Evolutionary conservation across 2,113 vertebrate genomes (phyloP).

Genomic region (Hydrochoerus hydrochaeris): DNA sequence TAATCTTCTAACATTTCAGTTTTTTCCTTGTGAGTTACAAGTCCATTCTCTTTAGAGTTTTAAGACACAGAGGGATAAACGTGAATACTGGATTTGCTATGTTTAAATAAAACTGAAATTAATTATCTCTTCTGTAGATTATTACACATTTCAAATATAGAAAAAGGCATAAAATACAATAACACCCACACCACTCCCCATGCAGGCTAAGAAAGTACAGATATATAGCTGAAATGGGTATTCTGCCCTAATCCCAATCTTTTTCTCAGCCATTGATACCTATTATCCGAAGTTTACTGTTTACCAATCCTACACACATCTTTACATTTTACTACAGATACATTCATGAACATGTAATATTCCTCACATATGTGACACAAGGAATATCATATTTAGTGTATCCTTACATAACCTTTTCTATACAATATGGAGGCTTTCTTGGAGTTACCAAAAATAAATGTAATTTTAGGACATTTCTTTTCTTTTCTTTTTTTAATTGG

Average conservation of each 20-base stretch:
- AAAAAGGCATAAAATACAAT: not conserved
- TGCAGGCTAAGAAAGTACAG: not conserved
- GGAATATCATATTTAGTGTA: not conserved
- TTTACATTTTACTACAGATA: not conserved
- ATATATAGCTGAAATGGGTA: not conserved
- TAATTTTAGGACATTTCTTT: not conserved
- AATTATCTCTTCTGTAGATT: slow-evolving; percentile 2
- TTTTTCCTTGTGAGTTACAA: not conserved
- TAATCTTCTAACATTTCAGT: not conserved
- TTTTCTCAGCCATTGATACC: not conserved
- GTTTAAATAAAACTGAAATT: not conserved
- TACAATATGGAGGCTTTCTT: not conserved
- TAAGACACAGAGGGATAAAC: not conserved
- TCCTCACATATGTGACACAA: not conserved
- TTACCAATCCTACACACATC: not conserved
- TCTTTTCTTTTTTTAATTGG: too few species aligned
- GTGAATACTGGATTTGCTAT: not conserved
- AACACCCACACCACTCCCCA: not conserved
- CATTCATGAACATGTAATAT: not conserved
- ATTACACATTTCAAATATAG: slow-evolving; percentile 15
- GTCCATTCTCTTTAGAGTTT: not conserved
- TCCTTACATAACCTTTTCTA: not conserved
- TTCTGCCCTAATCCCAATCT: not conserved
- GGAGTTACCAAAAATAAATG: not conserved
- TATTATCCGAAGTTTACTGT: not conserved